Conservation (phyloP, 2,113 vertebrate species). For the Corvus hawaiiensis region DNA sequence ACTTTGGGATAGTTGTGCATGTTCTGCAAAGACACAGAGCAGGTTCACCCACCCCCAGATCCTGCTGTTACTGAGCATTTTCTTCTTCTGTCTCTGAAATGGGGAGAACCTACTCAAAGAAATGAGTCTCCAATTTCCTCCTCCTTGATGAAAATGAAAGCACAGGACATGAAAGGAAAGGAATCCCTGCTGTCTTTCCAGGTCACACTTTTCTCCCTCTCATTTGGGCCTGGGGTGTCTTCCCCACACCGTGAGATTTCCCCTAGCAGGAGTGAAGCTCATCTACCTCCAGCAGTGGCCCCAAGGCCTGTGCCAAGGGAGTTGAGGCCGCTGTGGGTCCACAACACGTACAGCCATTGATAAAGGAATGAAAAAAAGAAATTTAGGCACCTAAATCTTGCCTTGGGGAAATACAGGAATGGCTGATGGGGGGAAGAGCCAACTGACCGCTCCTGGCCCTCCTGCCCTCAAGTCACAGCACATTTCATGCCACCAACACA, state of each 20-base stretch:
- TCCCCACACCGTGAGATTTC: not conserved
- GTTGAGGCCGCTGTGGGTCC: not conserved
- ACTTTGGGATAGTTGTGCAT: not conserved
- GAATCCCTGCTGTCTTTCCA: not conserved
- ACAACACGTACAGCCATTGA: rapidly evolving
- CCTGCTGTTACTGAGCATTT: not conserved
- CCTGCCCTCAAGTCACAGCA: not conserved
- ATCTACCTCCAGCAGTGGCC: not conserved
- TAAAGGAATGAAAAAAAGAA: not conserved
- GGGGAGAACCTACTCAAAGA: not conserved
- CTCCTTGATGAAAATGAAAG: not conserved
- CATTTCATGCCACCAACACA: not conserved
- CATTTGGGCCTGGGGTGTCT: not conserved
- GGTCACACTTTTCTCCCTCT: not conserved
- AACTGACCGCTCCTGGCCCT: rapidly evolving
- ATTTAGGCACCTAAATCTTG: not conserved
- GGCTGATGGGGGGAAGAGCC: not conserved
- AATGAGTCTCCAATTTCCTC: not conserved
- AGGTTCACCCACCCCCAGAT: not conserved
- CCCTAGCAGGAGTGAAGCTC: not conserved
- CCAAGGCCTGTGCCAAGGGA: not conserved
- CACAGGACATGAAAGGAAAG: not conserved
- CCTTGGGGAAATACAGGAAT: not conserved
- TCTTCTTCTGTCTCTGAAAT: not conserved
- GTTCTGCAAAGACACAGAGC: not conserved